Percentiles rank a stretch among this genome's conserved stretches.
Evolutionary conservation across 2,888 invertebrate genomes (phyloP).

Genomic region (Amphipyra tragopoginis): DNA sequence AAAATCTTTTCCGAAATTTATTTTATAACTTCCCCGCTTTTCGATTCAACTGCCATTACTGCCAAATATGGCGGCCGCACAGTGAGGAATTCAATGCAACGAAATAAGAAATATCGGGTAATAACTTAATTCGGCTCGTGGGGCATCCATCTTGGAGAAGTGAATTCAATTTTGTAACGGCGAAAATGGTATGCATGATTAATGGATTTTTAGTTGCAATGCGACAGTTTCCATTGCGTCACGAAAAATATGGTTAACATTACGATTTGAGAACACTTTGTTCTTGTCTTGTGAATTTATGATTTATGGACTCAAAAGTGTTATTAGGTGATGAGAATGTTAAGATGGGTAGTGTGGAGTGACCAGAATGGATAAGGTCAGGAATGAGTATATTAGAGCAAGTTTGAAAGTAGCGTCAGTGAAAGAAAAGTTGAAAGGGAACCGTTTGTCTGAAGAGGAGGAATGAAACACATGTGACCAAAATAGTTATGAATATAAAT

Average conservation of each 20-base stretch:
- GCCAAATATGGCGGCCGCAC: conserved; percentile 57
- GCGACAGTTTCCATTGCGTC: conserved; percentile 1
- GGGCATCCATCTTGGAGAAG: conserved; percentile 64
- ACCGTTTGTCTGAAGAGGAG: too few relatives aligned
- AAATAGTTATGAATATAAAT: too few relatives aligned
- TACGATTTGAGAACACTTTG: too few relatives aligned
- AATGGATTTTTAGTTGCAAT: conserved; percentile 50
- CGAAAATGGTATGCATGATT: conserved; percentile 66
- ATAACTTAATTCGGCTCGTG: conserved; percentile 75
- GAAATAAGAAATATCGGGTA: conserved; percentile 67
- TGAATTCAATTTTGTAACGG: conserved; percentile 72
- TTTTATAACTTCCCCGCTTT: conserved; percentile 36
- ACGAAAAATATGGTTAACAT: not conserved
- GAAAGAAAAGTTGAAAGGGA: too few relatives aligned
- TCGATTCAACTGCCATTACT: conserved; percentile 49
- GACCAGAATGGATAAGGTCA: too few relatives aligned
- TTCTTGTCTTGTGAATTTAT: too few relatives aligned
- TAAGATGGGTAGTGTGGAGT: too few relatives aligned
- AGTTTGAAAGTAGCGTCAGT: too few relatives aligned
- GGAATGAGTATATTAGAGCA: too few relatives aligned
- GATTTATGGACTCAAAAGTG: too few relatives aligned
- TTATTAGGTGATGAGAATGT: too few relatives aligned
- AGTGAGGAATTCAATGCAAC: conserved; percentile 63
- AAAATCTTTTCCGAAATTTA: not conserved
- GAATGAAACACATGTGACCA: too few relatives aligned